Evolutionary conservation across 1,140 invertebrate genomes (phyloP).

Genomic region (Listronotus bonariensis): DNA sequence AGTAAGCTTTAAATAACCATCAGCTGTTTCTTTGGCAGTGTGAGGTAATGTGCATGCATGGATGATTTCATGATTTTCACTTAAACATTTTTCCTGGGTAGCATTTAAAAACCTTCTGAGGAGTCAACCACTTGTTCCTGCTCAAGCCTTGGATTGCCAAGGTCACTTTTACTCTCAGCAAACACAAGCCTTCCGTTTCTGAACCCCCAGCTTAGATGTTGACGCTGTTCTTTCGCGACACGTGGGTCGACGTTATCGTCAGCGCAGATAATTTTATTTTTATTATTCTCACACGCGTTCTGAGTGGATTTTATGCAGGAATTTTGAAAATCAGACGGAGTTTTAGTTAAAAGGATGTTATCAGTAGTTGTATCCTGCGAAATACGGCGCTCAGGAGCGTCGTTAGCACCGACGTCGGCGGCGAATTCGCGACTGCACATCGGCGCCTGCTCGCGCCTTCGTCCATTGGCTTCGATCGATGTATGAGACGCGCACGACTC

Average conservation of each 20-base stretch:
- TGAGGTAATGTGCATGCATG: too few relatives aligned
- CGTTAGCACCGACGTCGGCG: constrained; percentile 48
- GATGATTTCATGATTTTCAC: neutral
- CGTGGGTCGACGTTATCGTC: neutral
- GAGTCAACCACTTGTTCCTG: constrained; percentile 20
- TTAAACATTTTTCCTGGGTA: neutral
- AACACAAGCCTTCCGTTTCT: constrained; percentile 48
- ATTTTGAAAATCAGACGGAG: constrained; percentile 4
- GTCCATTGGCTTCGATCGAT: constrained; percentile 48
- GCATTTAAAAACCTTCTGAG: neutral
- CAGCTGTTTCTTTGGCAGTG: neutral
- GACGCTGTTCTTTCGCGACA: neutral
- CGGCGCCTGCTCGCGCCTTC: constrained; percentile 48
- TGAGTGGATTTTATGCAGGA: constrained; percentile 3
- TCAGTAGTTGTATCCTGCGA: constrained; percentile 24
- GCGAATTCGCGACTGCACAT: constrained; percentile 51
- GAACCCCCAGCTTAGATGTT: constrained; percentile 46
- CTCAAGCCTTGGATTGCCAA: neutral
- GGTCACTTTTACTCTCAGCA: constrained; percentile 34
- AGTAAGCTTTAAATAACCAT: neutral
- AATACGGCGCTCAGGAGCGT: constrained; percentile 34
- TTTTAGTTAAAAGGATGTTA: constrained; percentile 10
- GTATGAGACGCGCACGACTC: constrained; percentile 29
- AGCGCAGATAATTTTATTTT: neutral
- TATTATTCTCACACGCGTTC: neutral